A percentile compares a stretch with the other conserved stretches of the same genome.
Evolutionary conservation across 2,797 vertebrate species (phyloP).

Genomic region (Myotis vivesi): DNA sequence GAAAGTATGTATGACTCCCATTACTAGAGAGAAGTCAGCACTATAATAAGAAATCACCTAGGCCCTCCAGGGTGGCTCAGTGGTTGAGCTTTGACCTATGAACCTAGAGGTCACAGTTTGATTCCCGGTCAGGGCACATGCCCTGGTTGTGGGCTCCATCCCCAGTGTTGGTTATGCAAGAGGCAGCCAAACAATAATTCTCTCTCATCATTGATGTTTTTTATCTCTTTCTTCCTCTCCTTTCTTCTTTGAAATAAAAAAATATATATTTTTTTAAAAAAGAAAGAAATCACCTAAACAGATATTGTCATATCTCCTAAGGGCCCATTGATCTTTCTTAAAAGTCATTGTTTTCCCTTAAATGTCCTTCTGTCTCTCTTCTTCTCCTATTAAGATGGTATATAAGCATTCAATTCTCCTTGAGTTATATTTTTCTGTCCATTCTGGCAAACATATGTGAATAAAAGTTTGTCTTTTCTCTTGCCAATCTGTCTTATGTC

Average conservation of each 20-base stretch:
- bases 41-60: neutral
- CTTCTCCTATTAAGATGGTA: neutral
- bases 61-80: no score
- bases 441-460: neutral
- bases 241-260: no score
- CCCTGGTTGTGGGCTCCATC: no score
- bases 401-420: neutral
- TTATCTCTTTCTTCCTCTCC: no score
- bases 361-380: neutral
- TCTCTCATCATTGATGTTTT: no score
- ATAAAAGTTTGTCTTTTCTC: neutral
- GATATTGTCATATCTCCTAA: neutral
- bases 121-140: no score
- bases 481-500: neutral
- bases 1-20: neutral
- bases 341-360: conserved; percentile 24
- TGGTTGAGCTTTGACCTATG: no score
- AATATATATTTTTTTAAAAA: no score
- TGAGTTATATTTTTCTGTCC: neutral
- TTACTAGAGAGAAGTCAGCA: neutral
- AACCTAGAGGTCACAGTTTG: no score
- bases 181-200: no score
- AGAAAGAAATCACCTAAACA: neutral
- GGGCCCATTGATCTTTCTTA: neutral
- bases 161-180: no score